These are phyloP conservation scores for Spondyliosoma cantharus DNA, from an alignment of 2,797 vertebrate species.

Conservation along the genomic window DNA sequence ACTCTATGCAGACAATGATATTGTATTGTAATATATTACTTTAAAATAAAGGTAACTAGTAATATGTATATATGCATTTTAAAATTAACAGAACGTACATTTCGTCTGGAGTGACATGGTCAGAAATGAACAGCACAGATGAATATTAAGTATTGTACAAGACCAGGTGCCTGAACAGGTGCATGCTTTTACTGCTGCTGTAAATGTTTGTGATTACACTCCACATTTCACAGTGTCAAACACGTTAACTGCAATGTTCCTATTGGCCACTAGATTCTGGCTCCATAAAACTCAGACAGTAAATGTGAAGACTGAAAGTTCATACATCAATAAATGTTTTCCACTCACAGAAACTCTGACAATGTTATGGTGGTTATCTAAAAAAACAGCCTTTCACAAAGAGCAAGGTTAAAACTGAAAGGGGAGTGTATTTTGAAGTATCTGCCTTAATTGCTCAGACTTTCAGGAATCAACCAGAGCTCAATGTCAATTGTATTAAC, in stretches of 20 bases:
- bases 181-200: neutral
- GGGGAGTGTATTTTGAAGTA: neutral
- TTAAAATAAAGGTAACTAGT: too few species aligned
- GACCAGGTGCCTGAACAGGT: neutral
- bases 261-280: constrained; percentile 26
- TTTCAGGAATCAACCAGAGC: neutral
- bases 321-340: neutral
- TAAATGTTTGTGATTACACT: neutral
- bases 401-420: neutral
- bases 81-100: too few species aligned
- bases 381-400: neutral
- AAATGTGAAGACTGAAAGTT: neutral
- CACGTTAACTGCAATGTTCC: neutral
- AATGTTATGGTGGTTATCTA: neutral
- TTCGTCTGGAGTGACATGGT: neutral
- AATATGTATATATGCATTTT: too few species aligned
- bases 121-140: neutral
- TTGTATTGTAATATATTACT: too few species aligned
- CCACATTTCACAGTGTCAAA: neutral
- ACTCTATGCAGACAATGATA: too few species aligned
- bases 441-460: neutral
- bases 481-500: neutral
- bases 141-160: neutral
- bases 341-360: neutral
- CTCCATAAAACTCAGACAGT: neutral